Evolutionary conservation across 2,797 vertebrate genomes (phyloP).

Genomic region (Nannoperca australis): DNA sequence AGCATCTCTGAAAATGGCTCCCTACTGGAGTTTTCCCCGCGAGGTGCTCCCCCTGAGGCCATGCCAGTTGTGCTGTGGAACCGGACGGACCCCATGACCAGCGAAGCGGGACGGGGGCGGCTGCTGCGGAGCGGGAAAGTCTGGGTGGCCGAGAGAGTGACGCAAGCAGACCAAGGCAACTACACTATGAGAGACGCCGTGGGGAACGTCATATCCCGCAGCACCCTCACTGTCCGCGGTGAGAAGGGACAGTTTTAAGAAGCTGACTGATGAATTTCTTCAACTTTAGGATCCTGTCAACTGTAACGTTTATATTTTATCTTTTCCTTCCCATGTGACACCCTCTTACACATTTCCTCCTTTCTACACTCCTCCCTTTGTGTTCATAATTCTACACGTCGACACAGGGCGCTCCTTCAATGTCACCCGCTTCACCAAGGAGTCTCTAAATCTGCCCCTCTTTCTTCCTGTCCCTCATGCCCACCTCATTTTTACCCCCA

Average conservation of each 20-base stretch:
- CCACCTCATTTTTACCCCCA: slow-evolving; percentile 79
- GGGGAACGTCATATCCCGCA: slow-evolving; percentile 73
- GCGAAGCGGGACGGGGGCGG: slow-evolving; percentile 55
- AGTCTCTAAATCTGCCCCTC: slow-evolving; percentile 80
- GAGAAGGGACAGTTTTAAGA: slow-evolving; percentile 52
- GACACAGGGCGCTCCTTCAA: slow-evolving; percentile 77
- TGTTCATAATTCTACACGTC: slow-evolving; percentile 33
- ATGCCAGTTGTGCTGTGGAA: slow-evolving; percentile 80
- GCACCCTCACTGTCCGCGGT: slow-evolving; percentile 80
- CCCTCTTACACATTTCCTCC: slow-evolving; percentile 27
- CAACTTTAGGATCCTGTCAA: slow-evolving; percentile 5
- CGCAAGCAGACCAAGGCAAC: slow-evolving; percentile 81
- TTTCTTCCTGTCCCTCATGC: slow-evolving; percentile 76
- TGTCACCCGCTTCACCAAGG: slow-evolving; percentile 77
- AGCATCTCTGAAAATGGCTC: slow-evolving; percentile 67
- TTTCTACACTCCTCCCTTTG: slow-evolving; percentile 18
- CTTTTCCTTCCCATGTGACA: slow-evolving; percentile 31
- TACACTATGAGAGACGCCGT: slow-evolving; percentile 74
- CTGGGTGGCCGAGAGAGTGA: slow-evolving; percentile 80
- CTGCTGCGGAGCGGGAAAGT: slow-evolving; percentile 61
- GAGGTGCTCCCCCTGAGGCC: slow-evolving; percentile 59
- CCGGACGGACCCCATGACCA: slow-evolving; percentile 58
- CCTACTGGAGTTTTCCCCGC: slow-evolving; percentile 76
- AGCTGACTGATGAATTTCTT: slow-evolving; percentile 8
- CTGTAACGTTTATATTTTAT: slow-evolving; percentile 46